phyloP scores from a whole-genome alignment of 2,888 invertebrate genomes.

The Acholoe squamosa region DNA sequence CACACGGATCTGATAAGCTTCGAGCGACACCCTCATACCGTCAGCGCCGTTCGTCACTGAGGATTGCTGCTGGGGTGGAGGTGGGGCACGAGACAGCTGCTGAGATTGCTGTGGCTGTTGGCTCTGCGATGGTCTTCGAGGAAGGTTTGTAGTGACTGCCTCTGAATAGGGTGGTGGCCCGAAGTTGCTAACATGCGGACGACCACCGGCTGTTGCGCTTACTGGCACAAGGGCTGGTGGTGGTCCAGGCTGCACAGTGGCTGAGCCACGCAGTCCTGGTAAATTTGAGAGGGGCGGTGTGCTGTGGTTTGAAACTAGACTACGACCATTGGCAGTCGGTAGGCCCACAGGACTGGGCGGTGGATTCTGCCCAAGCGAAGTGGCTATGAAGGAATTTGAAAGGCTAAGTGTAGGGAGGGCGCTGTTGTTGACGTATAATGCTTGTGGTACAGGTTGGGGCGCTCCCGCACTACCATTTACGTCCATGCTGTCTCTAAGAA shows the following conservation, averaged over 20 bases:
- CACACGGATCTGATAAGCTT: constrained; percentile 70
- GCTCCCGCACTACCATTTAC: constrained; percentile 18
- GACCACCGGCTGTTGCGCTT: background rate
- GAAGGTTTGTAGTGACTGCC: background rate
- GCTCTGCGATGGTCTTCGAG: background rate
- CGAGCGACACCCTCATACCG: constrained; percentile 52
- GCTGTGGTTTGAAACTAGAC: background rate
- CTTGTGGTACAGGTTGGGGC: constrained; percentile 65
- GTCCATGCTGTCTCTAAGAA: constrained; percentile 23
- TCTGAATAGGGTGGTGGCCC: constrained; percentile 18
- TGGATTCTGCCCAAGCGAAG: background rate
- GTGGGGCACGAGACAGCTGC: background rate
- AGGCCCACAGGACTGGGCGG: background rate
- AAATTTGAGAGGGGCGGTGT: background rate
- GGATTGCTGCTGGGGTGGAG: background rate
- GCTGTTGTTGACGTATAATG: constrained; percentile 65
- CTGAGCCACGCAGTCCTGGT: background rate
- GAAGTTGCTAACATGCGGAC: background rate
- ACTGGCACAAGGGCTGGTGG: constrained; percentile 42
- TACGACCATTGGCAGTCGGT: background rate
- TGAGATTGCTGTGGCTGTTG: background rate
- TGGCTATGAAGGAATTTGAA: background rate
- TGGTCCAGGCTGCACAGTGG: constrained; percentile 46
- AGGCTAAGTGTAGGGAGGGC: background rate
- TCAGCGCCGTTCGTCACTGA: background rate